Conservation (phyloP, 2,888 invertebrate species). For the Homarus gammarus region DNA sequence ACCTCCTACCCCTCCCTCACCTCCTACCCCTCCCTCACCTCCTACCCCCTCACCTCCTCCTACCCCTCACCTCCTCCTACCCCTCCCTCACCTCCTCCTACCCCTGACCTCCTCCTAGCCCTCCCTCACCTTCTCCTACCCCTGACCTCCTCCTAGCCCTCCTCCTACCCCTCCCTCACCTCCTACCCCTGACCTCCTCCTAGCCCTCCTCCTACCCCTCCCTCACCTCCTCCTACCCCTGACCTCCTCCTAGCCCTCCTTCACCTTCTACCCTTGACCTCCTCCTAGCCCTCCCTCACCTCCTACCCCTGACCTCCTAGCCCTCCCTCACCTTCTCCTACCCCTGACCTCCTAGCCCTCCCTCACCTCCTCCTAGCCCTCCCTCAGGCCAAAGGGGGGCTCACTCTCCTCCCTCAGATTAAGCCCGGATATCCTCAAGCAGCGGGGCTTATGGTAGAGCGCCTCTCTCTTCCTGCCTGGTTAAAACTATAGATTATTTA, state of each 20-base stretch:
- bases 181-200: not conserved
- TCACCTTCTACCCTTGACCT: not conserved
- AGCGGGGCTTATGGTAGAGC: too few relatives aligned
- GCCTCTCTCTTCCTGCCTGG: too few relatives aligned
- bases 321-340: not conserved
- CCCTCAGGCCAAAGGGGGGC: too few relatives aligned
- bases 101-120: not conserved
- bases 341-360: not conserved
- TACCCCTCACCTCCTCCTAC: not conserved
- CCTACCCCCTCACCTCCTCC: not conserved
- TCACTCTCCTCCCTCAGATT: too few relatives aligned
- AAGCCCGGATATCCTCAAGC: too few relatives aligned
- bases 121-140: not conserved
- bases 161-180: not conserved
- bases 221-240: not conserved
- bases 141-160: not conserved
- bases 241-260: slow-evolving; percentile 8
- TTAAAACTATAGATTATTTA: too few relatives aligned
- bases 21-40: not conserved
- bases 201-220: not conserved
- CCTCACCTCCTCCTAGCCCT: slow-evolving; percentile 1
- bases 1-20: not conserved
- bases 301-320: not conserved
- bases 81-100: not conserved
- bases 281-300: not conserved